phyloP scores from a whole-genome alignment of 2,888 invertebrate genomes.

The Nebria salina region DNA sequence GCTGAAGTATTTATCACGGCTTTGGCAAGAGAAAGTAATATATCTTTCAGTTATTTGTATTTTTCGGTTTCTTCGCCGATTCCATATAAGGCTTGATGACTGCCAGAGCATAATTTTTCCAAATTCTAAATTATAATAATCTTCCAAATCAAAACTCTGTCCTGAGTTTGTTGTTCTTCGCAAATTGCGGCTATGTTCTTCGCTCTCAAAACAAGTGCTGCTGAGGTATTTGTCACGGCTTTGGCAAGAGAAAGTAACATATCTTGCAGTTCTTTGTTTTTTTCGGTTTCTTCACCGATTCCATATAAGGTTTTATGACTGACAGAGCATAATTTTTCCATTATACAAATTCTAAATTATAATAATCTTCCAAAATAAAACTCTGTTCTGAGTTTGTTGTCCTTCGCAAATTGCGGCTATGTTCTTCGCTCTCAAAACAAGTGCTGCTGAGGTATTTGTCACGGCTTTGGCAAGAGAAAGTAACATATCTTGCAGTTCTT shows the following conservation, averaged over 20 bases:
- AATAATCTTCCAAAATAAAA: too few species aligned
- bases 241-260: conserved; percentile 93
- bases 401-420: conserved; percentile 87
- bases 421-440: conserved; percentile 96
- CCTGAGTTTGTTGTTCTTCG: conserved; percentile 82
- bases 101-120: too few species aligned
- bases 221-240: conserved; percentile 97
- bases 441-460: conserved; percentile 95
- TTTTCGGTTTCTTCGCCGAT: conserved; percentile 92
- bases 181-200: conserved; percentile 95
- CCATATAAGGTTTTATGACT: conserved; percentile 70
- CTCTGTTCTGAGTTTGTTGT: too few species aligned
- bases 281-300: conserved; percentile 90
- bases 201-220: conserved; percentile 93
- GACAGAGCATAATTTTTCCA: too few species aligned
- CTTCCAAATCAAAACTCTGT: conserved; percentile 68
- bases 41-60: conserved; percentile 83
- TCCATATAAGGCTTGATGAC: conserved; percentile 77
- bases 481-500: conserved; percentile 59
- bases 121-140: too few species aligned
- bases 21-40: conserved; percentile 84
- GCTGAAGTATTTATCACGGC: conserved; percentile 98
- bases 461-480: conserved; percentile 95
- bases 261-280: conserved; percentile 85
- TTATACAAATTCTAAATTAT: too few species aligned